Conservation (phyloP, 1,140 invertebrate genomes). For the Rhopalosiphum maidis region DNA sequence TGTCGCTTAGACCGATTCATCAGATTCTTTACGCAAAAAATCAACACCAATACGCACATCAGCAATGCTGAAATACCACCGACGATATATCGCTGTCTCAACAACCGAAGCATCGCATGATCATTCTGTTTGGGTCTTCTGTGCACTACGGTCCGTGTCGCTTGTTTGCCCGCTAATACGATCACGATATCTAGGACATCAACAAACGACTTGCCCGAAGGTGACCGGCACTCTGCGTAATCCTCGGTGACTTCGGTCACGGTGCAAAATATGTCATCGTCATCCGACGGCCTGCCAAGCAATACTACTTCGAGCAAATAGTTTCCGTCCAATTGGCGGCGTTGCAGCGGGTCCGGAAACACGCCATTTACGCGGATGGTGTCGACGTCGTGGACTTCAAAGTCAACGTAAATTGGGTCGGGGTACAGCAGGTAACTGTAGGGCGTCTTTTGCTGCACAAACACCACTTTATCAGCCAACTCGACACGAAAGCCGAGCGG, state of each 20-base stretch:
- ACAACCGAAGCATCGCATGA: too few relatives aligned
- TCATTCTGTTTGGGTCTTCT: too few relatives aligned
- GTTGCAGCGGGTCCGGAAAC: background rate
- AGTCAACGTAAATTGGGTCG: background rate
- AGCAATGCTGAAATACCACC: too few relatives aligned
- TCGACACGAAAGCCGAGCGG: constrained; percentile 64
- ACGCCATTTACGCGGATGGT: background rate
- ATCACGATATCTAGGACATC: background rate
- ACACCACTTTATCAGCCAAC: background rate
- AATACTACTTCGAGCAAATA: background rate
- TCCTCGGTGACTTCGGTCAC: background rate
- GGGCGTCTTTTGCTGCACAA: background rate
- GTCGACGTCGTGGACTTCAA: background rate
- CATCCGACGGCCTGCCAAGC: too few relatives aligned
- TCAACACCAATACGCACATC: too few relatives aligned
- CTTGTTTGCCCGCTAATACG: background rate
- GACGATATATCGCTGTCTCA: too few relatives aligned
- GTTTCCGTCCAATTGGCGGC: background rate
- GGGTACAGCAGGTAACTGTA: background rate
- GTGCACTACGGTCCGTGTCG: too few relatives aligned
- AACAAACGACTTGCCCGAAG: too few relatives aligned
- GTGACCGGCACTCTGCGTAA: background rate
- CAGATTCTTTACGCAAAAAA: too few relatives aligned
- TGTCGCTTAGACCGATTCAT: too few relatives aligned
- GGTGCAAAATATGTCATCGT: background rate